Percentiles rank a stretch among this genome's conserved stretches.
Conservation (phyloP, 2,888 invertebrate species). For the Cantharis lateralis region DNA sequence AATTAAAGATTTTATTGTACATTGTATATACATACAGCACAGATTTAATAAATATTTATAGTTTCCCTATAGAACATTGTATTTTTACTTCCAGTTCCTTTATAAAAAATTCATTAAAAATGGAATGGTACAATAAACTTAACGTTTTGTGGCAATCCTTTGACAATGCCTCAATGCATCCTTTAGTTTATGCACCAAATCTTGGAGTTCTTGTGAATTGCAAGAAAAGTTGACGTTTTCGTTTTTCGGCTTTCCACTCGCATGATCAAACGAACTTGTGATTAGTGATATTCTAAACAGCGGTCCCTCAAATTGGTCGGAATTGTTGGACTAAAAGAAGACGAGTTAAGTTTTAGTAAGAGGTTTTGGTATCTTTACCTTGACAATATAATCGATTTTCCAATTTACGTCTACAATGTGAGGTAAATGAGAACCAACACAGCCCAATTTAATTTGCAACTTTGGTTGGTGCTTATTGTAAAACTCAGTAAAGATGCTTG, state of each 20-base stretch:
- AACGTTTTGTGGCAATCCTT: constrained; percentile 50
- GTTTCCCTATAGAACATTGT: constrained; percentile 37
- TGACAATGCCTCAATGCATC: constrained; percentile 68
- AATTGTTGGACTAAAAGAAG: constrained; percentile 46
- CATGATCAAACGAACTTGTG: constrained; percentile 47
- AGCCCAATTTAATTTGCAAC: constrained; percentile 46
- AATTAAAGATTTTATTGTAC: constrained; percentile 53
- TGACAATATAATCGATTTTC: constrained; percentile 62
- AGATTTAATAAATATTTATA: constrained; percentile 56
- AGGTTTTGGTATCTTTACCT: constrained; percentile 42
- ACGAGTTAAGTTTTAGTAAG: background rate
- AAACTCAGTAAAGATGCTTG: constrained; percentile 39
- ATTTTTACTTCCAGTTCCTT: background rate
- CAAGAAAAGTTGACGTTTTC: constrained; percentile 65
- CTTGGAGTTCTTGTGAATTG: constrained; percentile 67
- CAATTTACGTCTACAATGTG: constrained; percentile 64
- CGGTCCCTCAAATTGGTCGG: constrained; percentile 49
- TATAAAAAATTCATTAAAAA: background rate
- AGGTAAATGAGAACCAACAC: constrained; percentile 55
- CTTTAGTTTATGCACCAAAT: constrained; percentile 69
- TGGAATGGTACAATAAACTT: background rate
- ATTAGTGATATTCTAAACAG: constrained; percentile 50
- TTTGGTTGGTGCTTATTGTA: constrained; percentile 45
- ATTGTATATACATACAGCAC: constrained; percentile 54
- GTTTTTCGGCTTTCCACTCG: constrained; percentile 52